Conservation (phyloP, 2,797 vertebrate genomes). For the Rhabdomys pumilio region DNA sequence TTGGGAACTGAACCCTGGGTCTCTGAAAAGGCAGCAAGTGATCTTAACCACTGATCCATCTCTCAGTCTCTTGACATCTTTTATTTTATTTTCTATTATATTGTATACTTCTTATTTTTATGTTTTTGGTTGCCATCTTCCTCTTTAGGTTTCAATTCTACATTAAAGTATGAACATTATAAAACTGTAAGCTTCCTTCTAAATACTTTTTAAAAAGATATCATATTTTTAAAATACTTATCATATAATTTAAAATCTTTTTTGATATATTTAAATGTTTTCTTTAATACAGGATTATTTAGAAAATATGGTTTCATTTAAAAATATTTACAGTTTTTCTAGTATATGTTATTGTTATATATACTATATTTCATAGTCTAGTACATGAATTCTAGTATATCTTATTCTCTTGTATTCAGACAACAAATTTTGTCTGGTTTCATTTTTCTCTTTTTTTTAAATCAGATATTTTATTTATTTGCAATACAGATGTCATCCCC, state of each 20-base stretch:
- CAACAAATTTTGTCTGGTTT: constrained; percentile 51
- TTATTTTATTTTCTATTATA: neutral
- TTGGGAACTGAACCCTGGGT: neutral
- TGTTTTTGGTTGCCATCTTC: constrained; percentile 7
- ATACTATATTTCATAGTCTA: neutral
- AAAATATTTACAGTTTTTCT: constrained; percentile 9
- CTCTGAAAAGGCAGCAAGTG: neutral
- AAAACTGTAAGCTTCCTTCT: neutral
- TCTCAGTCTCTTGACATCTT: neutral
- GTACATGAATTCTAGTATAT: neutral
- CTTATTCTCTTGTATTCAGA: neutral
- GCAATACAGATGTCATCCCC: no score
- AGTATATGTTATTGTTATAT: constrained; percentile 5
- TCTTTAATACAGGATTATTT: constrained; percentile 7
- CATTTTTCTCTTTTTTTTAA: neutral
- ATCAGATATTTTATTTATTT: no score
- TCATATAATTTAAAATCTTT: neutral
- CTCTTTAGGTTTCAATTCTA: neutral
- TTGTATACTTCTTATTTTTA: neutral
- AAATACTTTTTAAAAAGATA: constrained; percentile 21
- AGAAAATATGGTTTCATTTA: constrained; percentile 19
- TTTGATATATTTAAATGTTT: neutral
- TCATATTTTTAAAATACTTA: neutral
- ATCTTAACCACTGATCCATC: neutral
- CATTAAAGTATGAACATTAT: neutral